Base-by-base conservation (phyloP, 2,113 vertebrate species). In the Hipposideros armiger region DNA sequence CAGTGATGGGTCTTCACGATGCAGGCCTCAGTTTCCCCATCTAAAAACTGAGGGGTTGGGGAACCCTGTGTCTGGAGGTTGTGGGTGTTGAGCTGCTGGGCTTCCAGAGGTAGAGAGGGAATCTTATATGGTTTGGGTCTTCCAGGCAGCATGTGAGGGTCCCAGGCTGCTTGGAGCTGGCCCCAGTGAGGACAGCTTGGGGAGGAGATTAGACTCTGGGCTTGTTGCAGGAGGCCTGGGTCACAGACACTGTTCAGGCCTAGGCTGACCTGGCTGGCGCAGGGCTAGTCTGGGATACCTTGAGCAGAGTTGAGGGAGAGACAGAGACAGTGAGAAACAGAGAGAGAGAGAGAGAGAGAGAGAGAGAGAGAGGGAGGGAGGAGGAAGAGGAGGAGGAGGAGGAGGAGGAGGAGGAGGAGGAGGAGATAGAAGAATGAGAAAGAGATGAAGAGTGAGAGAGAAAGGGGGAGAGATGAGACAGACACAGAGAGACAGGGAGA, bases 221-320 rank as follows among this genome's bases (percentile, higher is more conserved):
- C 1, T 62, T 13, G 8, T 8, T 24, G 19, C 15, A 0, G 3
- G 32, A 87, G 76, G 32, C 5, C 58, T 36, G 36, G 83, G 17
- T 11, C 6, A 30, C 26, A 60, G 56, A 73, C 69, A 47, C 56
- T 5, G 54, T n/a, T 47, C n/a, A 47, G 40, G 1, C 36, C 30
- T 15, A 3, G 36, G 42, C 17, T 50, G 50, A 82, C 15, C 3
- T 0, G 0, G 64, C 56, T 30, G 52, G 45, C 0, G 1, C 30
- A 20, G 32, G n/a, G 20, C 42, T 11, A 9, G 28, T 20, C 77
- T 42, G 42, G 91, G 47, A 32, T 11, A 60, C 28, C 45, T 69
- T 16, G 52, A 64, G 50, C 47, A 17, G 40, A 5, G 20, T 1
- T 42, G 26, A 58, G 24, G 47, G 50, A 73, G 45, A 74, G 73